Evolutionary conservation across 2,797 vertebrate genomes (phyloP), one percentile per base, ranked within the genome.

Genomic region (Megalops cyprinoides): DNA sequence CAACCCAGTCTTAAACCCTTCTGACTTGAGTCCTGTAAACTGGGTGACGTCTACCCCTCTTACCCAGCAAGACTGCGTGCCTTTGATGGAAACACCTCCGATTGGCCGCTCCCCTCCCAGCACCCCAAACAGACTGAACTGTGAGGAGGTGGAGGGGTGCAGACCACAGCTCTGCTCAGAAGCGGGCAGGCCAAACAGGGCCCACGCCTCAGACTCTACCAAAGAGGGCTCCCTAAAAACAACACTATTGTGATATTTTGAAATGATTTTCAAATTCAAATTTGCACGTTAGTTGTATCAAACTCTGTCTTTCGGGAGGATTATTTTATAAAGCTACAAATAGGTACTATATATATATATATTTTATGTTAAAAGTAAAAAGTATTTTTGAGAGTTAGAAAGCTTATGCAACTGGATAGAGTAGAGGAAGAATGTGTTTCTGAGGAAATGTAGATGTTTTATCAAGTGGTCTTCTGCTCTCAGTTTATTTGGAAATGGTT

Each of bases 221-320:
- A 86, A 84, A 79, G 89, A 89, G 73, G 91, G 90, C 84, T 86
- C 87, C 81, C 90, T 94, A 0, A 91, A 95, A 89, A 93, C 91
- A 77, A 91, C 90, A 83, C 91, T 93, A 88, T 89, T 93, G 90
- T 87, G 79, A 76, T 80, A 77, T 39, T 78, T 81, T 60, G 78
- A 81, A 84, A 81, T 85, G 78, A 86, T 90, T 92, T 90, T 92
- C 93, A 90, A 90, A 86, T 91, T 92, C 86, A 89, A 92, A 88
- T 97, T 98, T 98, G 96, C 96, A 98, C 96, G 86, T 88, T 91
- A 89, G 85, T 85, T 91, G 84, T 87, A 87, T 87, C 81, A 86
- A 86, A 89, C 85, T 89, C 87, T 91, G 91, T 92, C 91, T 92
- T 91, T 93, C 86, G 76, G 87, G 83, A 82, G 91, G 85, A 89